These are phyloP conservation scores for Nyctibius grandis DNA, from an alignment of 2,797 vertebrate species.

Conservation along the genomic window DNA sequence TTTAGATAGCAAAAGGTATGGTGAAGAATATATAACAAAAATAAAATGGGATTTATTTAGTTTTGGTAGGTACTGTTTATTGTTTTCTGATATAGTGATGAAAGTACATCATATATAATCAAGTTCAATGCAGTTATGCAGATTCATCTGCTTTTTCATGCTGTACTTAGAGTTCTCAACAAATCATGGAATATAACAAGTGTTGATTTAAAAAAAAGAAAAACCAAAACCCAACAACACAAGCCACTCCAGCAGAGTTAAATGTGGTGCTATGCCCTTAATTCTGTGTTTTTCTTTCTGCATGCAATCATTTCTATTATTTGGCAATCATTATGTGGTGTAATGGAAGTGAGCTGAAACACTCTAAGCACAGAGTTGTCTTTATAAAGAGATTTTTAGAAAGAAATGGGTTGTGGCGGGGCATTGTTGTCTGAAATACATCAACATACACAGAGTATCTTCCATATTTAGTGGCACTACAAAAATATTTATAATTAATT, in stretches of 20 bases:
- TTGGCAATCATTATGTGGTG: slow-evolving; percentile 6
- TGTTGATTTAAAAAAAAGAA: not conserved
- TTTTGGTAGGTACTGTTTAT: not conserved
- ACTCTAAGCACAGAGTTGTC: not conserved
- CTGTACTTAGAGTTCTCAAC: not conserved
- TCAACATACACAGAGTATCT: not conserved
- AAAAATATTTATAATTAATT: slow-evolving; percentile 22
- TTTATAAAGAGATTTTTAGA: slow-evolving; percentile 14
- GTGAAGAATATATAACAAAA: not conserved
- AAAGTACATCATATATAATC: not conserved
- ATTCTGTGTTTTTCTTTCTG: slow-evolving; percentile 23
- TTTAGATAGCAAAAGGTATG: not conserved
- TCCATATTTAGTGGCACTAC: not conserved
- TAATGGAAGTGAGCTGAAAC: slow-evolving; percentile 1
- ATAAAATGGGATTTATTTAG: not conserved
- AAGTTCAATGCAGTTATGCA: not conserved
- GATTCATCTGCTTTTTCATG: not conserved
- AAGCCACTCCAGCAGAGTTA: slow-evolving; percentile 13
- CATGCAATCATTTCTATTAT: slow-evolving; percentile 24
- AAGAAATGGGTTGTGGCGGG: slow-evolving; percentile 7
- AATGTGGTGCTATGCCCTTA: slow-evolving; percentile 25
- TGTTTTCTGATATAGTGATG: not conserved
- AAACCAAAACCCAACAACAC: not conserved
- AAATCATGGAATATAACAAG: not conserved
- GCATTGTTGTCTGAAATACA: slow-evolving; percentile 10